Percentiles rank a stretch among this genome's conserved stretches.
Evolutionary conservation across 2,113 vertebrate genomes (phyloP).

Genomic region (Oreochromis spilurus): DNA sequence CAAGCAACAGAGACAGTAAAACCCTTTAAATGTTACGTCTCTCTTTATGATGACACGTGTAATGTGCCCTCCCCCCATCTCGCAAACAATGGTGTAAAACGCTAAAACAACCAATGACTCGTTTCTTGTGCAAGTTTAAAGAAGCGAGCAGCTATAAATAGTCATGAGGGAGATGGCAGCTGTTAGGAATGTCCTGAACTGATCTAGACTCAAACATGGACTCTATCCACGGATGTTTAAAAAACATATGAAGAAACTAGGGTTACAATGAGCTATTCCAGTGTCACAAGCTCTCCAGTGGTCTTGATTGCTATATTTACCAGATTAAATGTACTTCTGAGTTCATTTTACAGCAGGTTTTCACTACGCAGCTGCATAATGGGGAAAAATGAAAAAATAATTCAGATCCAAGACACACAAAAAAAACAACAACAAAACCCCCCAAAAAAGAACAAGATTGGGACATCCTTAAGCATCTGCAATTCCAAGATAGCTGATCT

Average conservation of each 20-base stretch:
- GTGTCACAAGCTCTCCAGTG: not conserved
- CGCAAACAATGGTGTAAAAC: not conserved
- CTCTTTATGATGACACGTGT: not conserved
- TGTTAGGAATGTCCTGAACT: conserved; percentile 49
- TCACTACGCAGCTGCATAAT: not conserved
- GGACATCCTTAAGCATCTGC: not conserved
- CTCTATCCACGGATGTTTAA: not conserved
- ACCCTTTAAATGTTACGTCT: not conserved
- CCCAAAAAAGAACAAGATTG: not conserved
- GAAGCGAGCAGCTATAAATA: conserved; percentile 50
- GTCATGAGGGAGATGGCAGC: conserved; percentile 29
- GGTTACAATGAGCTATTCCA: not conserved
- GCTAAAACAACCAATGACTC: conserved; percentile 18
- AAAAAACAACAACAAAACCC: not conserved
- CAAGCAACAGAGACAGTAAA: conserved; percentile 9
- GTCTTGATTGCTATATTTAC: not conserved
- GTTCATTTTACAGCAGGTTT: not conserved
- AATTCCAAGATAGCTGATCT: conserved; percentile 25
- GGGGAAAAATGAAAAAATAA: not conserved
- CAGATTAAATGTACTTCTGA: not conserved
- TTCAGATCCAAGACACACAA: not conserved
- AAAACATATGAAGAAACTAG: not conserved
- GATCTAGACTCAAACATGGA: conserved; percentile 7
- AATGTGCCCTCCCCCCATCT: not conserved
- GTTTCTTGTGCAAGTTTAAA: conserved; percentile 48